Conservation (phyloP, 2,888 invertebrate species). For the Acanthosepion lycidas region DNA sequence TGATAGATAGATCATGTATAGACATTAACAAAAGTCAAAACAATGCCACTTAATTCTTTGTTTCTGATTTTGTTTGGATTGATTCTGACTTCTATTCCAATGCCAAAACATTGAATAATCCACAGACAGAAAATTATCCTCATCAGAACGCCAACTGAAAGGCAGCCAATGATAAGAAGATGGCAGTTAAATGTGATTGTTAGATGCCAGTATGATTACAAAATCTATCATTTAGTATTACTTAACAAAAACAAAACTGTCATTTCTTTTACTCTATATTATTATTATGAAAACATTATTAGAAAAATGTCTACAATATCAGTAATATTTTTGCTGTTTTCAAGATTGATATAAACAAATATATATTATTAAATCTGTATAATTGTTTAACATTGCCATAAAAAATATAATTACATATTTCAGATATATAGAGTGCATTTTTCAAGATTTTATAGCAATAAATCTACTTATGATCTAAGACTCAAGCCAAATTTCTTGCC, state of each 20-base stretch:
- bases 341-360: no score
- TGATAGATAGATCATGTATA: not conserved
- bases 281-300: not conserved
- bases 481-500: no score
- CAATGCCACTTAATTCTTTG: not conserved
- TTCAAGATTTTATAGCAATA: no score
- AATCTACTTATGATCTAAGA: no score
- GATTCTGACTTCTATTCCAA: not conserved
- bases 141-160: conserved; percentile 12
- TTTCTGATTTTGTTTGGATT: conserved; percentile 20
- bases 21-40: not conserved
- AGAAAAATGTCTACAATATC: not conserved
- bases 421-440: no score
- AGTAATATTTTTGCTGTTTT: not conserved
- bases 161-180: not conserved
- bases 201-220: not conserved
- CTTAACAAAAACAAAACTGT: not conserved
- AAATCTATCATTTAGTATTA: not conserved
- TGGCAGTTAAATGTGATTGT: conserved; percentile 4
- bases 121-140: conserved; percentile 21
- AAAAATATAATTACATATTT: no score
- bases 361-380: no score
- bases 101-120: conserved; percentile 1
- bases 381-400: no score
- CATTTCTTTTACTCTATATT: not conserved